Evolutionary conservation across 1,140 invertebrate genomes (phyloP).

Genomic region (Zophobas atratus): DNA sequence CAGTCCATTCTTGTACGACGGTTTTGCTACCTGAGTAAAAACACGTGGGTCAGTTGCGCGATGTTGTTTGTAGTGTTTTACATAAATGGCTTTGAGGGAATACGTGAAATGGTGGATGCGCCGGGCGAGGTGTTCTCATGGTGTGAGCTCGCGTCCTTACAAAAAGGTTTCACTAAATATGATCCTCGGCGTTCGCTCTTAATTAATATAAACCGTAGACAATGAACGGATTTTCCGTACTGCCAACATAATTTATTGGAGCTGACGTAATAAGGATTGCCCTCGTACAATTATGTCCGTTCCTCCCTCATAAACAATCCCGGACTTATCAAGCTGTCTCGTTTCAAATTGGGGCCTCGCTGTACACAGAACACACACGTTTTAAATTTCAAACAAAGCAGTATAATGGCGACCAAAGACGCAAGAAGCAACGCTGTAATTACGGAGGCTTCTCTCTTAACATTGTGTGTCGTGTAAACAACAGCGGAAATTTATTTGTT

Average conservation of each 20-base stretch:
- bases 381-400: conserved; percentile 14
- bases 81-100: no score
- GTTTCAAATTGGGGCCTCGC: conserved; percentile 6
- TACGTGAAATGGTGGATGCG: no score
- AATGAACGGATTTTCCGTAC: conserved; percentile 22
- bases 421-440: conserved; percentile 29
- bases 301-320: conserved; percentile 25
- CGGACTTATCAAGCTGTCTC: conserved; percentile 39
- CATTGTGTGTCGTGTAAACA: conserved; percentile 35
- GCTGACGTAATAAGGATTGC: conserved; percentile 22
- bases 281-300: conserved; percentile 11
- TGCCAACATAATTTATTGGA: conserved; percentile 13
- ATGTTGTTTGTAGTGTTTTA: no score
- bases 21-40: no score
- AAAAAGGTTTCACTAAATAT: neutral
- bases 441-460: conserved; percentile 22
- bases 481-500: conserved; percentile 27
- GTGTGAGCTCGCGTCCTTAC: no score
- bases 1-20: no score
- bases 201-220: conserved; percentile 10
- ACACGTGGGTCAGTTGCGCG: no score
- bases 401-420: conserved; percentile 17
- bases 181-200: neutral
- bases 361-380: neutral
- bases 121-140: no score